Base-by-base conservation (phyloP, 2,797 vertebrate species). In the Geotrypetes seraphini region DNA sequence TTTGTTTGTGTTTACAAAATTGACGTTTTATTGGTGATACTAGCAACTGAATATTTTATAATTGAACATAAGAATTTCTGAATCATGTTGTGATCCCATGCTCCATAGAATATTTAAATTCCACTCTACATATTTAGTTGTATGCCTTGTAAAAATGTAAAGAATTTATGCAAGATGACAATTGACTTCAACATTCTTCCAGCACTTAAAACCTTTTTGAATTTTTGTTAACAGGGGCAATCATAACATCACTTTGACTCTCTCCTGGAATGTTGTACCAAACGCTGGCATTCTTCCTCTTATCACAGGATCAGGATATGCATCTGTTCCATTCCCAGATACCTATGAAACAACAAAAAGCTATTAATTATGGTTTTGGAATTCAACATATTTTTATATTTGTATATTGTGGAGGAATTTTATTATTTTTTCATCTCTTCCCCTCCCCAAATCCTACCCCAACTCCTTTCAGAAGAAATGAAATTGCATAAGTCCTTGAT, bases 211-310 rank as follows among this genome's bases (percentile, higher is more conserved):
- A n/a, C n/a, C 22, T 4, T 55, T 33, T 12, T 33, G n/a, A n/a
- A n/a, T 30, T 19, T 41, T 60, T 43, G 28, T 62, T 59, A 54
- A 10, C 75, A 99, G 95, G 77, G 79, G 90, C 53, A 99, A 99
- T 68, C 93, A 87, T 64, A 99, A 99, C 41, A 84, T 99, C 68
- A 97, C 93, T 8, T 71, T 99, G 54, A 87, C 88, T 3, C 78
- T 99, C 16, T 96, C 94, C 5, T 99, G 95, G 95, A 99, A 99
- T 5, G 92, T 99, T 5, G 88, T 99, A 52, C 95, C 95, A 43
- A 97, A 99, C 22, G 95, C 95, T 26, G 93, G 94, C 53, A 91
- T 97, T 60, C 82, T 99, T 58, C 93, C 95, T 53, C 84, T 99
- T 33, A 91, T 99, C 42, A 87, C 81, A 24, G 95, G 95, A 63